Conservation (phyloP, 2,797 vertebrate genomes). For the Chaunax sp. region DNA sequence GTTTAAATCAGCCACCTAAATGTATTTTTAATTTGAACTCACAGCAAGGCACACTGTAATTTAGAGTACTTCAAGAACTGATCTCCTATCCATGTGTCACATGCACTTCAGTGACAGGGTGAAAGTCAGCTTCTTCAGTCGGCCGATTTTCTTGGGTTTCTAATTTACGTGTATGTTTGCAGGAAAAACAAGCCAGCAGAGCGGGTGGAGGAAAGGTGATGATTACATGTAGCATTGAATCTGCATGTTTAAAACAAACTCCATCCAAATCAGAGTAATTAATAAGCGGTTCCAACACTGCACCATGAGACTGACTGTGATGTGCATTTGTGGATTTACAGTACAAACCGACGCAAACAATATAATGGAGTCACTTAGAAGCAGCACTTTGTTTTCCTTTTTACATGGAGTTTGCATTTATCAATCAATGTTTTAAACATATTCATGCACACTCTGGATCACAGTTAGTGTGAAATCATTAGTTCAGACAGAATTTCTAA, state of each 20-base stretch:
- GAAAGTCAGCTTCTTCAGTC: neutral
- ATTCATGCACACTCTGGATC: slow-evolving; percentile 44
- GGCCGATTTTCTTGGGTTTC: neutral
- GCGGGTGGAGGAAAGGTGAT: neutral
- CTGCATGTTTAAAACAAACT: neutral
- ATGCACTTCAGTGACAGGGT: neutral
- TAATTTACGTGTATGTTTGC: neutral
- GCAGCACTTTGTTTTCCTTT: no score
- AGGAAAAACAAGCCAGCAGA: slow-evolving; percentile 4
- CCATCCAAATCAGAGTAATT: no score
- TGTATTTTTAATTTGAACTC: no score
- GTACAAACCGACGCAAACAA: neutral
- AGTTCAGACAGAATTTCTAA: slow-evolving; percentile 14
- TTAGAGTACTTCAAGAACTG: neutral
- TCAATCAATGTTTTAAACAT: slow-evolving; percentile 5
- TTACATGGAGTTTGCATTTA: neutral
- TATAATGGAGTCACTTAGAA: neutral
- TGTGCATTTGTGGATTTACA: neutral
- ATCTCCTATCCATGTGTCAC: neutral
- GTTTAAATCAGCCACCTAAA: neutral
- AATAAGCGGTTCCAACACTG: neutral
- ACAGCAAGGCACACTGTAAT: no score
- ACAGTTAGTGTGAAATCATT: slow-evolving; percentile 27
- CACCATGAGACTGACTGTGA: neutral
- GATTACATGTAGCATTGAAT: neutral